Conservation (phyloP, 2,797 vertebrate genomes). For the Tadarida brasiliensis region DNA sequence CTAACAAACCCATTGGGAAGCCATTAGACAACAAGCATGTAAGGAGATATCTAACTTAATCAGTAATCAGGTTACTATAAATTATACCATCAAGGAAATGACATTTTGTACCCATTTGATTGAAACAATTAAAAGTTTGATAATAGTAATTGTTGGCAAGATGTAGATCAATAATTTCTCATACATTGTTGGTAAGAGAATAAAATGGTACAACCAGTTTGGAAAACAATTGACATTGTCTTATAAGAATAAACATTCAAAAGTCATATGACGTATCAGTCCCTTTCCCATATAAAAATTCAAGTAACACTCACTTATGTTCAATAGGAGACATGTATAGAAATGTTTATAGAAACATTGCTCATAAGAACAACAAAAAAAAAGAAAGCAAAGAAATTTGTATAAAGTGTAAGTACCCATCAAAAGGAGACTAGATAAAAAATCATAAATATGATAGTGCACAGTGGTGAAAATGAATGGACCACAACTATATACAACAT, state of each 20-base stretch:
- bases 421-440: neutral
- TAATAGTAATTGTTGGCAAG: neutral
- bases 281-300: neutral
- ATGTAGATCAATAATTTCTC: neutral
- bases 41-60: constrained; percentile 37
- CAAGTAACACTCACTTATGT: neutral
- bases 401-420: constrained; percentile 34
- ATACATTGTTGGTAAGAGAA: neutral
- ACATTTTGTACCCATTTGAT: neutral
- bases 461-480: constrained; percentile 52
- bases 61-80: neutral
- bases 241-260: neutral
- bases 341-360: neutral
- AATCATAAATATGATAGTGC: neutral
- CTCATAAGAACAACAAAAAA: neutral
- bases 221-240: neutral
- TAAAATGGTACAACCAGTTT: neutral
- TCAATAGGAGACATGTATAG: neutral
- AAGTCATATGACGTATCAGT: neutral
- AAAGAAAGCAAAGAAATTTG: neutral
- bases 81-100: constrained; percentile 8
- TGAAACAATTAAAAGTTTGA: constrained; percentile 17
- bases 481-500: neutral
- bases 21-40: neutral
- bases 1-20: neutral